Evolutionary conservation across 2,113 vertebrate species (phyloP).

Genomic region (Phyllostomus hastatus): DNA sequence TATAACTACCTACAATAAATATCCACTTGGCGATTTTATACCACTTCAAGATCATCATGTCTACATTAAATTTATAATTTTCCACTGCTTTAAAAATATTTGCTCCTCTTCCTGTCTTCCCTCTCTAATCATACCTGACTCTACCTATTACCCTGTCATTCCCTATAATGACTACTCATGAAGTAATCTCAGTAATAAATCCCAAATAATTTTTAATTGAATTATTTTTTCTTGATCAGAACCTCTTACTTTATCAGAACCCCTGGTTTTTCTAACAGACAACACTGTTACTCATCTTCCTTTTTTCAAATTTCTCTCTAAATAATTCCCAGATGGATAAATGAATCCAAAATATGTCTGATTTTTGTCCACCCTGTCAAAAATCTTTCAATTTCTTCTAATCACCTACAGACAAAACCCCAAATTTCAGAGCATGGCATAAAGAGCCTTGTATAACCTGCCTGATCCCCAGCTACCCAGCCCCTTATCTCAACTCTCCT

Average conservation of each 20-base stretch:
- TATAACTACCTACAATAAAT: not conserved
- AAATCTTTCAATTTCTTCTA: not conserved
- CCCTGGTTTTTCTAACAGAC: not conserved
- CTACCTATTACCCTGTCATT: not conserved
- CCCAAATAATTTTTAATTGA: not conserved
- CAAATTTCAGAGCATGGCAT: not conserved
- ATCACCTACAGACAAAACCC: not conserved
- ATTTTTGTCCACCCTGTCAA: not conserved
- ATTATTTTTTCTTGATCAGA: not conserved
- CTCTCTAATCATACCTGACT: not conserved
- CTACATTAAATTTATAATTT: not conserved
- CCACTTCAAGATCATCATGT: not conserved
- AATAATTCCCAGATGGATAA: not conserved
- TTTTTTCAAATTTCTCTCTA: not conserved
- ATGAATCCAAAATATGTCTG: not conserved
- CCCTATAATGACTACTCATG: not conserved
- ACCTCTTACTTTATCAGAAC: not conserved
- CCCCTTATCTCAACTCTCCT: accelerated
- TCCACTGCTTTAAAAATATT: not conserved
- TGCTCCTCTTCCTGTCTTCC: not conserved
- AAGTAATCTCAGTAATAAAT: not conserved
- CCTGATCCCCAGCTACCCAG: not conserved
- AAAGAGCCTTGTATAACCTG: not conserved
- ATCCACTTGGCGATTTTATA: not conserved
- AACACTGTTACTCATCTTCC: not conserved